Base-by-base conservation (phyloP, 2,888 invertebrate species). In the Molorchus minor region DNA sequence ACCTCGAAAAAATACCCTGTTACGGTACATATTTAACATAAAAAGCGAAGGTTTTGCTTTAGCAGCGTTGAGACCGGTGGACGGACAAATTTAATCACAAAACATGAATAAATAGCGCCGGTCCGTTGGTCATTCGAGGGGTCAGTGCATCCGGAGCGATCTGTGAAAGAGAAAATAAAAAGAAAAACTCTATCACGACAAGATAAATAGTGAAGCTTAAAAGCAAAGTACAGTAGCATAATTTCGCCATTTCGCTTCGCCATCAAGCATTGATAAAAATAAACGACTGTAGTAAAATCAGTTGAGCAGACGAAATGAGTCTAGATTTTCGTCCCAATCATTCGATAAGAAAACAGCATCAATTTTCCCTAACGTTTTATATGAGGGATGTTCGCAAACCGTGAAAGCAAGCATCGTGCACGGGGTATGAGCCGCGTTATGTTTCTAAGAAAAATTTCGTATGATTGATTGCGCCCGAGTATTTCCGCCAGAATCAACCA, bases 201-300 rank as follows among this genome's bases (percentile, higher is more conserved):
- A 56, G 53, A 64, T 53, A 59, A 60, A 65, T 51, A 57, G 51
- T 33, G 56, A 47, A 44, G 41, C 29, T 49, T n/a, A 47, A 55
- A 58, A 52, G 53, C 47, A 45, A 62, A 56, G 45, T 49, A 58
- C 52, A 58, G 58, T 58, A 38, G 61, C 46, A 66, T 66, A 63
- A 62, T 66, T 62, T 41, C 33, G 43, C 53, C 56, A 53, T 66
- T 63, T 30, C 54, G 47, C 35, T 40, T 38, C 40, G 30, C 55
- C 62, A 64, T 64, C 65, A 45, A 41, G 51, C 61, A 56, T 61
- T 62, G 62, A 62, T 64, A 65, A 67, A 66, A 67, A 64, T 63
- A 65, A 65, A 63, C 59, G 64, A 61, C 53, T 62, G 58, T 53
- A 61, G 53, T 67, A 61, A 67, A 67, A 64, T 67, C 66, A 64